Conservation (phyloP, 2,113 vertebrate genomes). For the Nerophis ophidion region DNA sequence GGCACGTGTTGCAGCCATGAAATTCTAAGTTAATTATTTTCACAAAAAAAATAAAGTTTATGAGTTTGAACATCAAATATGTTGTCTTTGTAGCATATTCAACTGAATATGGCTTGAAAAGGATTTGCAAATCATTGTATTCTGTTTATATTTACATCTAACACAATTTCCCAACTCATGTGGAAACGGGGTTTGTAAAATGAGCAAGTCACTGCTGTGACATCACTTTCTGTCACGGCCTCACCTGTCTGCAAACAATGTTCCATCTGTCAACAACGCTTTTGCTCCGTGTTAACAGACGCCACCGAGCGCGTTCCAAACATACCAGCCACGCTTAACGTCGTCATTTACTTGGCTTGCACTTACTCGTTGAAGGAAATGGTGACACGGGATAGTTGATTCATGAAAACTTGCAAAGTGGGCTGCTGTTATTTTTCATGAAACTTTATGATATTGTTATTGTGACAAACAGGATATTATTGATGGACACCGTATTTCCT, state of each 20-base stretch:
- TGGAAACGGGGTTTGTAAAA: no score
- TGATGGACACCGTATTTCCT: no score
- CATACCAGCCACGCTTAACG: constrained; percentile 33
- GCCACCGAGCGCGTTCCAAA: constrained; percentile 42
- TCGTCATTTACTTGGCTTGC: constrained; percentile 36
- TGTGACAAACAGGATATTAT: no score
- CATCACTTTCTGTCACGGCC: constrained; percentile 23
- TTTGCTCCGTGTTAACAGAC: constrained; percentile 25
- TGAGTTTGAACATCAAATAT: no score
- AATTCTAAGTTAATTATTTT: no score
- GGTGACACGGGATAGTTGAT: constrained; percentile 18
- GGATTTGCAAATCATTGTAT: no score
- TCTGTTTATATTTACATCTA: no score
- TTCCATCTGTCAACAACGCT: constrained; percentile 31
- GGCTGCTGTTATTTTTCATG: constrained; percentile 11
- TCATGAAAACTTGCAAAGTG: constrained; percentile 1
- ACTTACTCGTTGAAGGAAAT: constrained; percentile 34
- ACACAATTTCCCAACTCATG: no score
- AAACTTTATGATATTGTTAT: constrained; percentile 27
- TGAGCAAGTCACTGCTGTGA: constrained; percentile 29
- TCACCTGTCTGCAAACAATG: constrained; percentile 51
- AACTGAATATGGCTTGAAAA: no score
- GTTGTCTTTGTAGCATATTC: no score
- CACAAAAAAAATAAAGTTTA: no score
- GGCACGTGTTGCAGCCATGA: no score